Base-by-base conservation (phyloP, 2,797 vertebrate genomes). In the Pseudomugil gertrudae region DNA sequence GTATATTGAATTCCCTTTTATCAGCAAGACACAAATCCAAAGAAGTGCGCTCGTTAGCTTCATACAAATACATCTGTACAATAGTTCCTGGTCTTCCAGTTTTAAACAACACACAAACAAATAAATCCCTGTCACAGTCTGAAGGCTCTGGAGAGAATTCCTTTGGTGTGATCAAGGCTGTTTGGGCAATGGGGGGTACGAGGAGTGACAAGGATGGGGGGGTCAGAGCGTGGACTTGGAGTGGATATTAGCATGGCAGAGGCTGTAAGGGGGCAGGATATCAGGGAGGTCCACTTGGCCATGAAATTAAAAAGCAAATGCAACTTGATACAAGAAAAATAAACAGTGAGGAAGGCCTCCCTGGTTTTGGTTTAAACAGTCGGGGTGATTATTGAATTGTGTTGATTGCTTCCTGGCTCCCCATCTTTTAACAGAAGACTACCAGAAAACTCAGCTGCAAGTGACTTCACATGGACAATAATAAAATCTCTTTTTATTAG, bases 291-390 rank as follows among this genome's bases (percentile, higher is more conserved):
- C 91, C 69, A 70, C 80, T 85, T 89, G 81, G 87, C 84, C 90
- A 84, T 88, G 87, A 90, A 90, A 91, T 88, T 85, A 88, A 89
- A 90, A 88, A 81, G 80, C 43, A 72, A 90, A 89, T 78, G 88
- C 85, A 89, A 91, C 29, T 45, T 3, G 84, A 90, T 81, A 83
- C 84, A 87, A 78, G 81, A 62, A 78, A 90, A 92, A 92, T 75
- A 91, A 92, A 92, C 85, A 88, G 63, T 57, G 52, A 14, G 27
- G 11, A 58, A 53, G 80, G 72, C 85, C 83, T 79, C 83, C 77
- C 78, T 53, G 72, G 66, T 69, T 65, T 32, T 21, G 63, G 60
- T 80, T 74, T 82, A 84, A 88, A 89, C 86, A 83, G 83, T 61
- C 63, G 2, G 36, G 54, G 77, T 80, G 83, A 88, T 89, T 89